Evolutionary conservation across 1,140 invertebrate genomes (phyloP), one percentile per base, ranked within the genome.

Genomic region (Drosophila mojavensis): DNA sequence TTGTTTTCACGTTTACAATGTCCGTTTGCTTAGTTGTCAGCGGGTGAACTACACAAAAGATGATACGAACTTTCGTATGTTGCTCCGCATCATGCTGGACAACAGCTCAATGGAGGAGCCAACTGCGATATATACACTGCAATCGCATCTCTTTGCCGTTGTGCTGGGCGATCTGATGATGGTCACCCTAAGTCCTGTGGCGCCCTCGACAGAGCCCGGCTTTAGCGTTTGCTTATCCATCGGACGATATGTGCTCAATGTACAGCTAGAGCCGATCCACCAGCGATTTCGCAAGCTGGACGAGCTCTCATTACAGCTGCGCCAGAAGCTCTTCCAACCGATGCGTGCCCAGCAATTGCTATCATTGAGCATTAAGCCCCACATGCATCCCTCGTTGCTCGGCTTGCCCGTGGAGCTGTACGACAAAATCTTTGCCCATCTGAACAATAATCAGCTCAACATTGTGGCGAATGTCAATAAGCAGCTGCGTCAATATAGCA

Each of bases 321-420:
- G 85, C 13, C 68, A 91, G 43, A 51, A 91, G 28, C 11, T 91
- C n/a, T 91, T 91, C 45, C 73, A 91, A 5, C 90, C 83, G 0
- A 76, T 91, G 77, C 75, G 90, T 4, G 48, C 72, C 0, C 81
- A 79, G 45, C 90, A 91, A 28, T 51, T 91, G 24, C 24, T 48
- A 3, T 39, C 71, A n/a, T n/a, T n/a, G n/a, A n/a, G n/a, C 10
- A 24, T 85, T 13, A 59, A 72, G 13, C 56, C 61, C 9, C 53
- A 66, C 41, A 28, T 75, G 7, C 71, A 83, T 53, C 90, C 90
- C 0, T 61, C 81, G 3, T 51, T 91, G 0, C 10, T 77, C 58
- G 90, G 81, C 0, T 30, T 91, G 11, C 90, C 90, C 2, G 47
- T 47, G 0, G 86, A 86, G 15, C 45, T 91, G 0, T 91, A 90